phyloP scores from a whole-genome alignment of 2,113 vertebrate genomes.

The Corythornis vintsioides region DNA sequence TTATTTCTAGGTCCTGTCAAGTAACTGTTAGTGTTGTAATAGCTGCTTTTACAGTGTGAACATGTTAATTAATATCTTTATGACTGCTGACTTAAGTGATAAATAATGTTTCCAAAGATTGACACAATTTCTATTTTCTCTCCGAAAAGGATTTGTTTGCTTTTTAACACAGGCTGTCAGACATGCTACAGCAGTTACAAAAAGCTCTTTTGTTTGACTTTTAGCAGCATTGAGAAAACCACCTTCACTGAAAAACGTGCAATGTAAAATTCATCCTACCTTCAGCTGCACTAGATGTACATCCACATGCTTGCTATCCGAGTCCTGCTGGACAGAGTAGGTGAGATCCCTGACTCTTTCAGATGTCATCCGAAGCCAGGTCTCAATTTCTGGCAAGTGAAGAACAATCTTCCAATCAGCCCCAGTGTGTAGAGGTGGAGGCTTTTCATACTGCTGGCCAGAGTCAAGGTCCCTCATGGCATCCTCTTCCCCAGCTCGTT shows the following conservation, averaged over 20 bases:
- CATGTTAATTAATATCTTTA: not conserved
- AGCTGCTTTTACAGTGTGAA: not conserved
- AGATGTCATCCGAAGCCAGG: slow-evolving; percentile 89
- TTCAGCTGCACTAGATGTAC: slow-evolving; percentile 96
- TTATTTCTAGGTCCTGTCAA: not conserved
- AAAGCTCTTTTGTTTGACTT: not conserved
- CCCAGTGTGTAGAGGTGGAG: slow-evolving; percentile 90
- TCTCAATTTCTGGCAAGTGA: slow-evolving; percentile 95
- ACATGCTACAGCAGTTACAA: not conserved
- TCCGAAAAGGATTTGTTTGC: not conserved
- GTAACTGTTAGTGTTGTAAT: not conserved
- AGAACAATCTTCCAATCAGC: slow-evolving; percentile 98
- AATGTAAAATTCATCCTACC: slow-evolving; percentile 75
- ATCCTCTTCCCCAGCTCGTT: slow-evolving; percentile 66
- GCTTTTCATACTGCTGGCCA: slow-evolving; percentile 83
- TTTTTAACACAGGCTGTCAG: not conserved
- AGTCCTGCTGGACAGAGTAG: slow-evolving; percentile 91
- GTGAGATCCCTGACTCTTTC: slow-evolving; percentile 92
- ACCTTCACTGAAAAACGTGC: not conserved
- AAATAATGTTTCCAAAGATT: not conserved
- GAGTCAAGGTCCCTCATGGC: slow-evolving; percentile 72
- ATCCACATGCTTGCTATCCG: slow-evolving; percentile 89
- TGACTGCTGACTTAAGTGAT: not conserved
- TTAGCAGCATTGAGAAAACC: not conserved
- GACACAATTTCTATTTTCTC: not conserved